phyloP scores from a whole-genome alignment of 2,888 invertebrate species.

The Tenthredo scrophulariae region DNA sequence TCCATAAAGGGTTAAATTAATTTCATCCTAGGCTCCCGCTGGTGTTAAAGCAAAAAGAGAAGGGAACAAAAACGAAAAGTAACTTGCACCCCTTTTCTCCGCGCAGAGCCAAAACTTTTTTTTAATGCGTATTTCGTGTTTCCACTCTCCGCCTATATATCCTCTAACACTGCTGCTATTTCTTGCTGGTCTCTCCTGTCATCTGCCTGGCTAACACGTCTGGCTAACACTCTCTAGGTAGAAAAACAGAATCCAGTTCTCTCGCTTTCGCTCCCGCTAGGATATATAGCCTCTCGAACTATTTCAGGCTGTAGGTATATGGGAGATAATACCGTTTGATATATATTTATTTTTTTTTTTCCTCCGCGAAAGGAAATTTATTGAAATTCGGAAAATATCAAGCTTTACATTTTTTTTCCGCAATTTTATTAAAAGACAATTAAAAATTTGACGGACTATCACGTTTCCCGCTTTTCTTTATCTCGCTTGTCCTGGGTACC shows the following conservation, averaged over 20 bases:
- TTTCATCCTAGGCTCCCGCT: neutral
- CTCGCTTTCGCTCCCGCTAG: neutral
- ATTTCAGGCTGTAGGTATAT: neutral
- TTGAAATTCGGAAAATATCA: no score
- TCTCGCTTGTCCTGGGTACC: no score
- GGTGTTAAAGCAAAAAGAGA: neutral
- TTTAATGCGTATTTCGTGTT: conserved; percentile 32
- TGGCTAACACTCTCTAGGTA: neutral
- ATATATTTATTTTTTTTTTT: neutral
- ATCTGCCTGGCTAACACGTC: conserved; percentile 4
- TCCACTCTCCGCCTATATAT: neutral
- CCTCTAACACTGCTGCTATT: neutral
- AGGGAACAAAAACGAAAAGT: neutral
- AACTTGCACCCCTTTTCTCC: neutral
- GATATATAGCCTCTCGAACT: neutral
- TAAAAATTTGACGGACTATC: no score
- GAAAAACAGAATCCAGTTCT: conserved; percentile 4
- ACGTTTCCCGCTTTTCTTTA: no score
- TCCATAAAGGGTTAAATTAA: neutral
- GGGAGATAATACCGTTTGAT: neutral
- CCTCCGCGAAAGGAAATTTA: no score
- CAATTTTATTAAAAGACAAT: neutral
- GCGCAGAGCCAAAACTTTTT: neutral
- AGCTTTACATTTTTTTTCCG: neutral
- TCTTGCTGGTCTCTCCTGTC: neutral